Base-by-base conservation (phyloP, 2,888 invertebrate genomes). In the Eupithecia dodoneata region DNA sequence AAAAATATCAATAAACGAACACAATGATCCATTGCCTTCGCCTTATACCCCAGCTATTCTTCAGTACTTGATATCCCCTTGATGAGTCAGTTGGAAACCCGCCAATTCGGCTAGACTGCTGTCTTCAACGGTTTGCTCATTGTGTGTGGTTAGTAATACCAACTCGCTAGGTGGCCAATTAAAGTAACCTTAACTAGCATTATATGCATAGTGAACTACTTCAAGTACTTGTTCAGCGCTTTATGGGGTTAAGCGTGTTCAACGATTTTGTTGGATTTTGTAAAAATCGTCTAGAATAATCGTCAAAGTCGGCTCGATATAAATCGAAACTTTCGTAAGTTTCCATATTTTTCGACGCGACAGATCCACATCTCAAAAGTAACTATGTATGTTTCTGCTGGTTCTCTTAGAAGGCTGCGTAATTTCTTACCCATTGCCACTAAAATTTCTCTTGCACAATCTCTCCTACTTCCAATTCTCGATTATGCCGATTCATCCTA, bases 31-130 rank as follows among this genome's bases (percentile, higher is more conserved):
- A 79, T 13, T 7, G 10, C 55, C 55, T 9, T 59, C 55, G 55
- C 18, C n/a, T 3, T 55, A n/a, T 55, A n/a, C 7, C n/a, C 55
- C 18, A 18, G 3, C 55, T 59, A 59, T 59, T 59, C 18, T 59
- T 59, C 42, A 15, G 18, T 47, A 47, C 30, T 52, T 71, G 59
- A 73, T 55, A 73, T 75, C 66, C 78, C 73, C 71, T 75, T n/a
- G 10, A 73, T 79, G 76, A 76, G 52, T 79, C 79, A 76, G 59
- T 78, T 78, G 78, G 78, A 71, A 18, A 0, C 4, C 18, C 67
- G 75, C 78, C 78, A 78, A 78, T 18, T 18, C 45, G 75, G 66
- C 77, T 75, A 75, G 67, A 73, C 75, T 52, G 47, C 9, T 70
- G 70, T 70, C 30, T 74, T 59, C 44, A 55, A 74, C 69, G 13